Percentiles rank a stretch among this genome's conserved stretches.
phyloP scores from a whole-genome alignment of 2,113 vertebrate species.

The Narcine bancroftii region DNA sequence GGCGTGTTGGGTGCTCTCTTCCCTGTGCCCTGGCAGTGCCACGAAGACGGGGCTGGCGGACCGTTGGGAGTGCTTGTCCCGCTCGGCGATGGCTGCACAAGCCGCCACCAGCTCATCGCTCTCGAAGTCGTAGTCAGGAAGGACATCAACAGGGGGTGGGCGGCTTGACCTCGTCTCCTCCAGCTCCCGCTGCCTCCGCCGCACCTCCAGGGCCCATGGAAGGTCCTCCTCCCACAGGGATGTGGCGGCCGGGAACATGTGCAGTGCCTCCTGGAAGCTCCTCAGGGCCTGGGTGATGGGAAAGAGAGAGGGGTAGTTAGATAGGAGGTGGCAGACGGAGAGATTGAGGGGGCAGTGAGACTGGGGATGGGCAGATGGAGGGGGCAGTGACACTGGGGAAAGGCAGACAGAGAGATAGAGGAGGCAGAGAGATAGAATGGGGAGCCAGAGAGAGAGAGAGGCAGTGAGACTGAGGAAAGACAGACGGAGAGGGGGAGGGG shows the following conservation, averaged over 20 bases:
- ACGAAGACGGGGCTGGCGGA: conserved; percentile 68
- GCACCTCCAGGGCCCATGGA: conserved; percentile 62
- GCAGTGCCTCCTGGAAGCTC: conserved; percentile 85
- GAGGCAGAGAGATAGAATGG: no score
- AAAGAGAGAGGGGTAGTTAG: neutral
- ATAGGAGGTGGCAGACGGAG: no score
- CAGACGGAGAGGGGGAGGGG: no score
- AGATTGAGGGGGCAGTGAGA: no score
- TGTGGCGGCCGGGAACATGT: conserved; percentile 72
- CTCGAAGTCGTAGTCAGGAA: conserved; percentile 92
- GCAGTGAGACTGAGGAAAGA: no score
- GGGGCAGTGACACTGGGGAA: no score
- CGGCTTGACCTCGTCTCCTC: conserved; percentile 50
- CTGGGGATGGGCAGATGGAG: no score
- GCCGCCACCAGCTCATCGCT: conserved; percentile 86
- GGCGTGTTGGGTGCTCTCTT: conserved; percentile 44
- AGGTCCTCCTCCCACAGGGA: conserved; percentile 86
- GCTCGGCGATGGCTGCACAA: conserved; percentile 80
- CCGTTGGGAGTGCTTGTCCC: conserved; percentile 61
- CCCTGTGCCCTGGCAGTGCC: conserved; percentile 62
- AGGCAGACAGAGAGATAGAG: no score
- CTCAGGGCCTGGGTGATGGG: conserved; percentile 66
- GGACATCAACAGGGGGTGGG: conserved; percentile 48
- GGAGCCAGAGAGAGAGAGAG: no score
- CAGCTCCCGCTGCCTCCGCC: conserved; percentile 62